These are phyloP conservation scores for Cynoglossus semilaevis DNA, from an alignment of 2,113 vertebrate species.

Conservation along the genomic window DNA sequence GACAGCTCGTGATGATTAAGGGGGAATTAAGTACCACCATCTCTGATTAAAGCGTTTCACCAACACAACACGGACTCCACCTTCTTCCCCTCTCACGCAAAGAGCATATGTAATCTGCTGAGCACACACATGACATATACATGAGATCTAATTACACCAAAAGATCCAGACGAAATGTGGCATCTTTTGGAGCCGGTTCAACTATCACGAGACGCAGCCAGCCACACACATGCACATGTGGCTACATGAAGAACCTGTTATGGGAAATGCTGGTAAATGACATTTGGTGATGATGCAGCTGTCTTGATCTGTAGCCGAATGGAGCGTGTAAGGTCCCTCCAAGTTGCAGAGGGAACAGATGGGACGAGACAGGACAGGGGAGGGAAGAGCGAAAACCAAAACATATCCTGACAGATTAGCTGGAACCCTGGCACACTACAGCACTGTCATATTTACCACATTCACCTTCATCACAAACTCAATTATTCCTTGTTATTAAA, in stretches of 20 bases:
- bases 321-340: conserved; percentile 43
- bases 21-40: conserved; percentile 40
- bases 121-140: conserved; percentile 3
- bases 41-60: conserved; percentile 23
- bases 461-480: conserved; percentile 2
- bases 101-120: conserved; percentile 25
- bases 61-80: conserved; percentile 28
- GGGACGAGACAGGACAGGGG: conserved; percentile 45
- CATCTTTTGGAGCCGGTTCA: conserved; percentile 8
- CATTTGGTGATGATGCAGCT: conserved; percentile 61
- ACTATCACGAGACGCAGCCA: conserved; percentile 17
- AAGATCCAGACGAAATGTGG: conserved; percentile 23
- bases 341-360: conserved; percentile 43
- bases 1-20: conserved; percentile 51
- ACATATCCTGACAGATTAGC: conserved; percentile 25
- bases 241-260: conserved; percentile 59
- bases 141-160: conserved; percentile 6
- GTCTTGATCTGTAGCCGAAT: conserved; percentile 45
- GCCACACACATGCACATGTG: conserved; percentile 29
- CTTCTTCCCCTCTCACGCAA: not conserved
- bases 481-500: conserved; percentile 3
- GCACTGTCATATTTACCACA: conserved; percentile 27
- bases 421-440: conserved; percentile 14
- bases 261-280: conserved; percentile 53
- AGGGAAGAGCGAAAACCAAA: conserved; percentile 34